A percentile compares a stretch with the other conserved stretches of the same genome.
These are phyloP conservation scores for Characodon lateralis DNA, from an alignment of 2,797 vertebrate species.

Conservation along the genomic window DNA sequence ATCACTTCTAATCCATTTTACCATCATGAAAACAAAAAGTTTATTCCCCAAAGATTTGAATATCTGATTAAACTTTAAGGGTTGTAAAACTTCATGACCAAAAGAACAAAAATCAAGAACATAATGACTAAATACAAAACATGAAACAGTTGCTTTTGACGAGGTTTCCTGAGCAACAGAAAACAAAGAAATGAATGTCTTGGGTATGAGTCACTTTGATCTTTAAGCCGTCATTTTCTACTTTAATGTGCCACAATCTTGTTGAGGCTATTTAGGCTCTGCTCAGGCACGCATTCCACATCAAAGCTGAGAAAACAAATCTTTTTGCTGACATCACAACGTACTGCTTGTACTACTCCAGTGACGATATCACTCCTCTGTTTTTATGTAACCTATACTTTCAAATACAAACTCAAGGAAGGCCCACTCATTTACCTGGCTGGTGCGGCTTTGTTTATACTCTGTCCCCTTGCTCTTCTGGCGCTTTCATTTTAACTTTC, in stretches of 20 bases:
- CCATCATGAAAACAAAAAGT: neutral
- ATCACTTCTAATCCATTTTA: neutral
- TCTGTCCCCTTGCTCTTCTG: neutral
- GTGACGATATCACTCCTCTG: neutral
- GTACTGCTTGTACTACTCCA: neutral
- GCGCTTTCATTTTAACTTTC: neutral
- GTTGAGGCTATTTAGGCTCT: conserved; percentile 45
- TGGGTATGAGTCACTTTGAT: conserved; percentile 66
- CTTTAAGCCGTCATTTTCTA: conserved; percentile 45
- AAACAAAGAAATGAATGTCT: conserved; percentile 43
- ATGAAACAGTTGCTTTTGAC: neutral
- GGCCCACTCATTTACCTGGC: neutral
- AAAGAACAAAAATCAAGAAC: neutral
- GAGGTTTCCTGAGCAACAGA: neutral
- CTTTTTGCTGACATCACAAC: conserved; percentile 7
- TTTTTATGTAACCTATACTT: neutral
- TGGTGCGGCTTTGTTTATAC: conserved; percentile 15
- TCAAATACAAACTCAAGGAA: conserved; percentile 21
- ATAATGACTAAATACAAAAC: neutral
- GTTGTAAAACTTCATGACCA: neutral
- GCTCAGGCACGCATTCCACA: conserved; percentile 39
- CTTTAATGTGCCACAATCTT: conserved; percentile 35
- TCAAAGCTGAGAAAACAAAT: conserved; percentile 26
- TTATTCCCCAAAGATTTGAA: neutral
- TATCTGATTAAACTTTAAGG: neutral